These are phyloP conservation scores for Ceriagrion tenellum DNA, from an alignment of 2,888 invertebrate species.

Conservation along the genomic window DNA sequence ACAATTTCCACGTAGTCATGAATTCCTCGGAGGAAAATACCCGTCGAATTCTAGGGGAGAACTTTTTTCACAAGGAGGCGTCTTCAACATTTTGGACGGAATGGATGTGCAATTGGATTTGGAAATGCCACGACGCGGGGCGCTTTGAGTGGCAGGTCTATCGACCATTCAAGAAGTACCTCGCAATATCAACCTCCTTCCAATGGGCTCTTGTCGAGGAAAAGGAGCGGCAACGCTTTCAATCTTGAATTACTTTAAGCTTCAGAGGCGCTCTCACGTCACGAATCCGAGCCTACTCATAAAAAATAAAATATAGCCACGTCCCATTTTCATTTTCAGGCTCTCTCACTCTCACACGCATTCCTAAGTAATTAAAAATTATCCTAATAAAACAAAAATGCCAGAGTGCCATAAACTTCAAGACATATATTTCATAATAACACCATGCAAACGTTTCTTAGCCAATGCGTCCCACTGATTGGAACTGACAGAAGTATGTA, in stretches of 20 bases:
- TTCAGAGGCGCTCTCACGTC: background rate
- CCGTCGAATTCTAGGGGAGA: background rate
- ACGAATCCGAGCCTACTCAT: background rate
- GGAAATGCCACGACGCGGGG: background rate
- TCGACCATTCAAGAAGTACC: background rate
- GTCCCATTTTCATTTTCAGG: background rate
- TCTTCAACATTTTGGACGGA: background rate
- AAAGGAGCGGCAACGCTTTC: background rate
- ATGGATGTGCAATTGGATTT: slow-evolving; percentile 21
- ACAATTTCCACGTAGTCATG: background rate
- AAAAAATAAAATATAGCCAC: background rate
- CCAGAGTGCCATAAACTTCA: too few relatives aligned
- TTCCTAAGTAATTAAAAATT: background rate
- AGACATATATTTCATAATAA: too few relatives aligned
- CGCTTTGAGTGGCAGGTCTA: slow-evolving; percentile 7
- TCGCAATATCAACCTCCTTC: background rate
- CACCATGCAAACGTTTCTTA: too few relatives aligned
- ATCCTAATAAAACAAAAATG: background rate
- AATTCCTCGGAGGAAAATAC: background rate
- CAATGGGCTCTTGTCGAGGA: background rate
- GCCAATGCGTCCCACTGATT: too few relatives aligned
- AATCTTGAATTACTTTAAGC: slow-evolving; percentile 9
- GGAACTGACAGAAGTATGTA: too few relatives aligned
- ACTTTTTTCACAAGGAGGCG: background rate
- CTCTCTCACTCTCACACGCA: background rate